Evolutionary conservation across 1,140 invertebrate genomes (phyloP), one percentile per base, ranked within the genome.

Genomic region (Scaptomyza montana): DNA sequence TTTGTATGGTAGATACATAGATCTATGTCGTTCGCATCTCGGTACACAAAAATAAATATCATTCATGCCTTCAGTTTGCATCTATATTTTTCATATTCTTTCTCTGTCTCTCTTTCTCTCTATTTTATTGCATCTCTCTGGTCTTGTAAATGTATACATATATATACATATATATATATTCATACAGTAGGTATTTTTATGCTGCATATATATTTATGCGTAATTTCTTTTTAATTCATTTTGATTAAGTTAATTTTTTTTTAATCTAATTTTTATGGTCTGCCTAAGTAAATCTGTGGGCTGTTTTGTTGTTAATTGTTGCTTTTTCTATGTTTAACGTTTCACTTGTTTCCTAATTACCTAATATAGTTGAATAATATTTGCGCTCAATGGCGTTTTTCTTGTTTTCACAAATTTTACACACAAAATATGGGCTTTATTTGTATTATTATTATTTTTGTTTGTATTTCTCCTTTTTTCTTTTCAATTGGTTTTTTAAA

Each of bases 261-360:
- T 33, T 33, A 6, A 49, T 66, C 54, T 67, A 59, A 56, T 54
- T 49, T 46, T 56, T 62, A 49, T 67, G 64, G 56, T 78, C 75
- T 74, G 74, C 74, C 70, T 87, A 81, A 78, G 65, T 87, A 69
- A 61, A 74, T 86, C 78, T 87, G 82, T 86, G 82, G 81, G 81
- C 78, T 78, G 74, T 80, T 85, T 80, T 63, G 25, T 51, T 53
- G 46, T 43, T 30, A 39, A 57, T 73, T 56, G 9, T 36, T 36
- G 7, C 33, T 9, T 36, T 46, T 64, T 28, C 39, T 69, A 62
- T 8, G n/a, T 39, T 56, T 16, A 56, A 45, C 21, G 33, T 25
- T 51, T 47, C 39, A 64, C 56, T 64, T 77, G 65, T 81, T 77
- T 65, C 60, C 47, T 66, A 57, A 36, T 70, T 73, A 54, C 63